Percentiles rank a stretch among this genome's conserved stretches.
Conservation (phyloP, 1,140 invertebrate genomes). For the Limonius californicus region DNA sequence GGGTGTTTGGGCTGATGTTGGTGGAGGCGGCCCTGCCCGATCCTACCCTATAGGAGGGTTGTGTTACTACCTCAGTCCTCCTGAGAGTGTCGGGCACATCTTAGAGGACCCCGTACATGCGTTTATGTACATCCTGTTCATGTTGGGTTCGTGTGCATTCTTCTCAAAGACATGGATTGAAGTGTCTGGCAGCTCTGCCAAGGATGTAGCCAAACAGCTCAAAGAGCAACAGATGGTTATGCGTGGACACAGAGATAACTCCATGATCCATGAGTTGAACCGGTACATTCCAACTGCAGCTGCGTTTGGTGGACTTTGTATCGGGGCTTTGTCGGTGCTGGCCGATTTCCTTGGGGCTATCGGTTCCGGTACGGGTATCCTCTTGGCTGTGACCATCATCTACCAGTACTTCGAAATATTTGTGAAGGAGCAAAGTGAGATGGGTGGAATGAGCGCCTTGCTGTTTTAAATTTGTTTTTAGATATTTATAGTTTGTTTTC, state of each 20-base stretch:
- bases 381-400: conserved; percentile 98
- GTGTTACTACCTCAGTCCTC: conserved; percentile 98
- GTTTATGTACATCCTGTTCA: conserved; percentile 96
- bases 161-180: conserved; percentile 99
- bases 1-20: conserved; percentile 98
- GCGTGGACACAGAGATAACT: conserved; percentile 97
- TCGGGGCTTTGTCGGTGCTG: conserved; percentile 95
- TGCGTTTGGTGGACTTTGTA: conserved; percentile 97
- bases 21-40: conserved; percentile 91
- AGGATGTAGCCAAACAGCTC: conserved; percentile 99
- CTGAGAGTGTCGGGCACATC: conserved; percentile 94
- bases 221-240: conserved; percentile 99
- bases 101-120: conserved; percentile 96
- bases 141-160: conserved; percentile 99
- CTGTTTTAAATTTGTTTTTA: conserved; percentile 74
- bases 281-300: conserved; percentile 99
- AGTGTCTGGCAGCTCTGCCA: conserved; percentile 98
- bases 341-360: conserved; percentile 99
- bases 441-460: conserved; percentile 97
- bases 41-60: conserved; percentile 95
- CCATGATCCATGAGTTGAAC: conserved; percentile 99
- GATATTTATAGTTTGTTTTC: conserved; percentile 2
- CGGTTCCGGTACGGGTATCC: conserved; percentile 97
- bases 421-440: conserved; percentile 99
- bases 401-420: conserved; percentile 99